Evolutionary conservation across 1,140 invertebrate genomes (phyloP).

Genomic region (Drosophila jambulina): DNA sequence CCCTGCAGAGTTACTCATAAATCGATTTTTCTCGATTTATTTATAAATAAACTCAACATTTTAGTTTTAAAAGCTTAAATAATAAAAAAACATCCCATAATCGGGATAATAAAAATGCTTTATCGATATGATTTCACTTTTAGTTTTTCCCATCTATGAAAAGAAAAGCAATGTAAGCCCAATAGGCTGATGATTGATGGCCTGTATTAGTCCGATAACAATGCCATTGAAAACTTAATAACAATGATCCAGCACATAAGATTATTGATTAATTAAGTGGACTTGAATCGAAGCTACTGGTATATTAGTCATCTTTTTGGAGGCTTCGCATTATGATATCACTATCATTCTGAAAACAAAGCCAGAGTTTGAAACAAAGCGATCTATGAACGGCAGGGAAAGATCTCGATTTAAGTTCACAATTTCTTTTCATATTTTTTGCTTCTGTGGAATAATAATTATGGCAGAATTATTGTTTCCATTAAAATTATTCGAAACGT

Average conservation of each 20-base stretch:
- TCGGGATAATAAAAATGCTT: neutral
- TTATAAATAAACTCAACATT: neutral
- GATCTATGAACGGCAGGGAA: conserved; percentile 7
- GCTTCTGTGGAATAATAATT: conserved; percentile 1
- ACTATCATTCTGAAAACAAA: conserved; percentile 12
- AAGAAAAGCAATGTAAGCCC: neutral
- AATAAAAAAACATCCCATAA: neutral
- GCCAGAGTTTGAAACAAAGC: conserved; percentile 17
- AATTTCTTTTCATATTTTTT: conserved; percentile 7
- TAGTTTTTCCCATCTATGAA: neutral
- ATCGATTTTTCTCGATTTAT: neutral
- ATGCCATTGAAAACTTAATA: conserved; percentile 29
- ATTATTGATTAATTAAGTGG: conserved; percentile 14
- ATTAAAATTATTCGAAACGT: conserved; percentile 15
- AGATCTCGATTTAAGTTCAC: conserved; percentile 5
- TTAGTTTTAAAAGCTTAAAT: neutral
- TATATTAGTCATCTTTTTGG: conserved; percentile 18
- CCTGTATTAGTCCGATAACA: conserved; percentile 13
- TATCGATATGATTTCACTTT: conserved; percentile 6
- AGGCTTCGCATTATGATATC: conserved; percentile 17
- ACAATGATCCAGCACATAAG: neutral
- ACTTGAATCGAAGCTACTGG: conserved; percentile 8
- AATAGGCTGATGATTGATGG: conserved; percentile 8
- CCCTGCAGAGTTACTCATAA: too few relatives aligned
- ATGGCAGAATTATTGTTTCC: conserved; percentile 24